Base-by-base conservation (phyloP, 1,140 invertebrate genomes). In the Rhagoletis zephyria region DNA sequence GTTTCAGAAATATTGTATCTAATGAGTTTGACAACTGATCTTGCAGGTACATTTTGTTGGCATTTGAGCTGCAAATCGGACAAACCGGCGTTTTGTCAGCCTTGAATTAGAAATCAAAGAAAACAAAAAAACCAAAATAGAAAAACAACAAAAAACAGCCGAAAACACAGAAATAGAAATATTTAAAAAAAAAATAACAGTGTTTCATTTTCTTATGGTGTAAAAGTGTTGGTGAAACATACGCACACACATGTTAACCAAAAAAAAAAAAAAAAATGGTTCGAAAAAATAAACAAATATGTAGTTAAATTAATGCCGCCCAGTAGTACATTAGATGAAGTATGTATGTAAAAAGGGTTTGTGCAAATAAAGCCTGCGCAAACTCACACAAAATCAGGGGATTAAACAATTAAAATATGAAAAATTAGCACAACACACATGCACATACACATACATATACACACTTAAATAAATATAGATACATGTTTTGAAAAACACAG, bases 41-140 rank as follows among this genome's bases (percentile, higher is more conserved):
- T 89, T 89, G 89, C 88, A 89, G 89, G 86, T 89, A 89, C 87
- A 89, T 90, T 88, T 87, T 87, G 87, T 85, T 89, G 88, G 87
- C 63, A 65, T 89, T 89, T 88, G 88, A 88, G 88, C 89, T 89
- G 88, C 89, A 90, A 89, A 89, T 88, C 67, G 86, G 86, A 88
- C 89, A 89, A 87, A 88, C 86, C 16, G 88, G 77, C 64, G 85
- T 65, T 56, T 85, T 88, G 81, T 86, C 77, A 89, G 85, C 86
- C 88, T 88, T 88, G 87, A 87, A 88, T 87, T 40, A 88, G 86
- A 89, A 87, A 63, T 87, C 65, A 88, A 87, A 86, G 70, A 87
- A 88, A 51, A 87, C 59, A 85, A 67, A 89, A 81, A 89, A 30
- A 30, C 30, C 59, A 88, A 85, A 77, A 89, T 85, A 88, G 51